Conservation (phyloP, 2,797 vertebrate genomes). For the Acomys russatus region DNA sequence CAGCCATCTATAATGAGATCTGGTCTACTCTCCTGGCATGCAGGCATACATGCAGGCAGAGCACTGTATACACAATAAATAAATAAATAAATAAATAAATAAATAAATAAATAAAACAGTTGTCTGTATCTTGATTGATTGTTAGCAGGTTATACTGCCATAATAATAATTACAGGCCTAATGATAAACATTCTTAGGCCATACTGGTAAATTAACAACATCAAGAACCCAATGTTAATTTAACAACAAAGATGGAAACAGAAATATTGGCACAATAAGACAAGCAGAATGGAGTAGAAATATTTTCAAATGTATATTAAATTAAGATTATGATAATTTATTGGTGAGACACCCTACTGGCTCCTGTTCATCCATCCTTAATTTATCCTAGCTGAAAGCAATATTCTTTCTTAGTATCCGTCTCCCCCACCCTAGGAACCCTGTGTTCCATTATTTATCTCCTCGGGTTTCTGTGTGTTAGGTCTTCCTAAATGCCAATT, state of each 20-base stretch:
- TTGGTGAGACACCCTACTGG: not conserved
- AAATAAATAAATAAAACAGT: too few species aligned
- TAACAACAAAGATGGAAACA: not conserved
- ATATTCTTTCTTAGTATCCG: not conserved
- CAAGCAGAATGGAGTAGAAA: not conserved
- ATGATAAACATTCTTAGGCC: too few species aligned
- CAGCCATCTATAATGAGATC: too few species aligned
- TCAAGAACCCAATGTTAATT: not conserved
- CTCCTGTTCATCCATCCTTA: not conserved
- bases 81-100: too few species aligned
- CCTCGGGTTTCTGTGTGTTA: not conserved
- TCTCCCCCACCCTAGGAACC: not conserved
- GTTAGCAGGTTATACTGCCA: too few species aligned
- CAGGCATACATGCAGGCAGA: too few species aligned
- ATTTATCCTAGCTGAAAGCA: not conserved
- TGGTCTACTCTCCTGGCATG: too few species aligned
- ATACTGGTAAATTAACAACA: too few species aligned
- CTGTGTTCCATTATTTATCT: not conserved
- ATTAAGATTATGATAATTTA: not conserved
- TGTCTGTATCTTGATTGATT: too few species aligned
- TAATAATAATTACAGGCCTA: too few species aligned
- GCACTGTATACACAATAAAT: too few species aligned
- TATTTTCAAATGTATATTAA: not conserved
- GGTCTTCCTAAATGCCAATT: not conserved
- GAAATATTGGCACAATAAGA: accelerated